phyloP scores from a whole-genome alignment of 2,888 invertebrate species.

The Lottia gigantea region DNA sequence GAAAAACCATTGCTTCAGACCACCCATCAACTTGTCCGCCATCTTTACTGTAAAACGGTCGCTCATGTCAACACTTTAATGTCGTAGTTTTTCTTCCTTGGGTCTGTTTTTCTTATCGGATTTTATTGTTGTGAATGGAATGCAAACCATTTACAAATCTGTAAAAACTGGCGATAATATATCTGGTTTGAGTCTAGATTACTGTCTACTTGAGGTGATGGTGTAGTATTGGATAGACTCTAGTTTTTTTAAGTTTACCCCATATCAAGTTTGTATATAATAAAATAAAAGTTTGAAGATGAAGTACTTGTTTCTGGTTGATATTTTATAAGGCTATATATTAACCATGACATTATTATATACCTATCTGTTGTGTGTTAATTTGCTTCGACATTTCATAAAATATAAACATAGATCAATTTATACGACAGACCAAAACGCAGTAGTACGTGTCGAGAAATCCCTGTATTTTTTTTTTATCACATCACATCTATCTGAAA shows the following conservation, averaged over 20 bases:
- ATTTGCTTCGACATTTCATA: conserved; percentile 8
- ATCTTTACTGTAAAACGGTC: conserved; percentile 8
- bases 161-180: conserved; percentile 1
- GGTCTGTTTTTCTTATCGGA: conserved; percentile 5
- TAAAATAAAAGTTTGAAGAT: neutral
- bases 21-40: neutral
- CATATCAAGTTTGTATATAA: neutral
- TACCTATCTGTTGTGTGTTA: conserved; percentile 4
- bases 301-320: neutral
- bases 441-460: no score
- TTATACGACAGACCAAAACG: no score
- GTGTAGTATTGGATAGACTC: neutral
- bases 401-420: neutral
- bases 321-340: neutral
- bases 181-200: neutral
- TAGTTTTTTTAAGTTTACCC: neutral
- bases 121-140: conserved; percentile 5
- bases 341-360: conserved; percentile 1
- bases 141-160: conserved; percentile 7
- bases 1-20: neutral
- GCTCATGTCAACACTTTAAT: conserved; percentile 10
- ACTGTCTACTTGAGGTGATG: neutral
- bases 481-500: no score
- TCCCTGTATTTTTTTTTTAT: no score
- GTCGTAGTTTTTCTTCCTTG: neutral